Evolutionary conservation across 2,888 invertebrate genomes (phyloP), one percentile per base, ranked within the genome.

Genomic region (Lycia hirtaria): DNA sequence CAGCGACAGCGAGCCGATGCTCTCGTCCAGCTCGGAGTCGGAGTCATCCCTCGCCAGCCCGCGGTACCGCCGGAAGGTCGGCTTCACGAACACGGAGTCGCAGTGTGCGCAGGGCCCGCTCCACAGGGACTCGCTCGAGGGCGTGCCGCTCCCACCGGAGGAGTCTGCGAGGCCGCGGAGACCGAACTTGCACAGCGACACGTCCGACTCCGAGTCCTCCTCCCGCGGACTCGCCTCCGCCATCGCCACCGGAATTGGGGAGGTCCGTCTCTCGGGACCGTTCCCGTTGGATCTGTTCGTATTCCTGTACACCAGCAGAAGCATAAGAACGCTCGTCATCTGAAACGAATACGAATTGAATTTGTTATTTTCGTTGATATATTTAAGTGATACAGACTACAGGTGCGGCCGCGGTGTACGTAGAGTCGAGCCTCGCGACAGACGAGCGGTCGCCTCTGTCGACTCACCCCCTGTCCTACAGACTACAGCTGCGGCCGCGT

Each of bases 1-100:
- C 70, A 93, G 92, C 66, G 92, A 92, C 55, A 94, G 72, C 19
- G 91, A 90, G 67, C 88, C 92, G 55, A 94, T 89, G 69, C 93
- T 93, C 51, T 93, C 92, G 61, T 93, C 93, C 60, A 94, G 76
- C 64, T 93, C 92, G 0, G 88, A 88, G 69, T 92, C 92, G 0
- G 89, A 92, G 60, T 92, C 90, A 22, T 88, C 86, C 62, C 85
- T 89, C 3, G 73, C 71, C 28, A 85, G 72, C 56, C 89, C 87
- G 60, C 87, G 90, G 62, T 88, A 91, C 60, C 85, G 85, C 59
- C 83, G 81, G 59, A 90, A 91, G 1, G 87, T 83, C 6, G 91
- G 90, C 69, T 92, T 91, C 12, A 80, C 73, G 55, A 88, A 89
- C n/a, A n/a, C n/a, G n/a, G n/a, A n/a, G n/a, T n/a, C n/a, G n/a